These are phyloP conservation scores for Xestia sexstrigata DNA, from an alignment of 2,888 invertebrate species.

Conservation along the genomic window DNA sequence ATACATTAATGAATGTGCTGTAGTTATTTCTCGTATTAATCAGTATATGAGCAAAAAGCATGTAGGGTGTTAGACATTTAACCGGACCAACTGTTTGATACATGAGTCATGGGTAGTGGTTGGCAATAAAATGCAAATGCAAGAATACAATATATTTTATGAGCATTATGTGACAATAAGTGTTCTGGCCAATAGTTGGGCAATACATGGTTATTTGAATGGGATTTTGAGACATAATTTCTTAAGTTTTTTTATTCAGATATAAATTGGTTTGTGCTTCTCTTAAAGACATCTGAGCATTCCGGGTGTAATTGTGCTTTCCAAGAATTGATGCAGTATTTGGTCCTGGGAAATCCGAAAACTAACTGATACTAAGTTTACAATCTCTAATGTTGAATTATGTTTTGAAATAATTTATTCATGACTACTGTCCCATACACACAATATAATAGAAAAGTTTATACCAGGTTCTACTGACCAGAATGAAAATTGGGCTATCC, in stretches of 20 bases:
- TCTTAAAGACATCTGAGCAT: neutral
- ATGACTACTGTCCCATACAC: neutral
- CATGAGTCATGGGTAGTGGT: conserved; percentile 34
- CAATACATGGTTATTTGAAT: conserved; percentile 9
- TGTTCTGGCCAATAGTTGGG: neutral
- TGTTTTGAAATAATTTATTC: neutral
- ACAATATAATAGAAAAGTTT: neutral
- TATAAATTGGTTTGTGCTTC: neutral
- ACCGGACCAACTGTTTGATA: neutral
- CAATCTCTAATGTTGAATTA: neutral
- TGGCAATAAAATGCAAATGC: conserved; percentile 37
- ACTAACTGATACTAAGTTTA: too few species aligned
- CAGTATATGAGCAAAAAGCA: conserved; percentile 19
- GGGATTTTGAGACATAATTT: neutral
- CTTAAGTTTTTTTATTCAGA: neutral
- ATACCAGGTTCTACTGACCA: neutral
- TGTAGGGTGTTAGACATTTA: conserved; percentile 16
- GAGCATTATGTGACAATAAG: neutral
- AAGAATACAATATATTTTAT: conserved; percentile 19
- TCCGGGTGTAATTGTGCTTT: neutral
- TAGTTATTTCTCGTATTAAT: conserved; percentile 44
- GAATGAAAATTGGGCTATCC: neutral
- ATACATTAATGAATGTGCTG: conserved; percentile 21
- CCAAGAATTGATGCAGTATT: neutral
- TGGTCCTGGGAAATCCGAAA: neutral